Base-by-base conservation (phyloP, 2,888 invertebrate species). In the Papilio elwesi region DNA sequence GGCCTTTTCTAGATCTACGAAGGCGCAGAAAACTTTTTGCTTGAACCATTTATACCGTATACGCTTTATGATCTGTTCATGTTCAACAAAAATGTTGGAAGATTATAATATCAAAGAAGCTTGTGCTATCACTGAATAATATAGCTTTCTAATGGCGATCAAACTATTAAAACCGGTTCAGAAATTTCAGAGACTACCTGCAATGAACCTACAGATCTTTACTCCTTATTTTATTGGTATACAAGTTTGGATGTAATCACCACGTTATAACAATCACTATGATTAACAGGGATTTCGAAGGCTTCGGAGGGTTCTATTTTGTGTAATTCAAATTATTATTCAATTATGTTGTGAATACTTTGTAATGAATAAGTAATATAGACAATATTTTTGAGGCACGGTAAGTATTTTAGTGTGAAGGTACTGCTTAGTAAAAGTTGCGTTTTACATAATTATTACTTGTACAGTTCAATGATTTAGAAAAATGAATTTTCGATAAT, bases 301-400 rank as follows among this genome's bases (percentile, higher is more conserved):
- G 59, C 38, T 38, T 59, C n/a, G 13, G 59, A 59, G 59, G 59
- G 43, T 62, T 62, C 59, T 43, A 43, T 62, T 62, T 43, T 59
- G 43, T 43, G 43, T 38, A 38, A 59, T 59, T 59, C n/a, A 38
- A 59, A 59, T 43, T 26, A 59, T 38, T 38, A 13, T 38, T 57
- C 13, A 36, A 57, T 57, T 8, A 36, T 38, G 36, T 36, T 3
- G 38, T 13, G 36, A 36, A 26, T 6, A 55, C 11, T 57, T 38
- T n/a, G 8, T 36, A 36, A 55, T 11, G 6, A 6, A 26, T 26
- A 6, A 4, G 9, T 43, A 43, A 43, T 43, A 43, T 43, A 43
- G 43, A 4, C 4, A 11, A 26, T 16, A 26, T 9, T 16, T 16
- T 55, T 12, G 55, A 55, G 13, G 43, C 59, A 38, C 43, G 43